Conservation (phyloP, 2,888 invertebrate genomes). For the Polydrusus cervinus region DNA sequence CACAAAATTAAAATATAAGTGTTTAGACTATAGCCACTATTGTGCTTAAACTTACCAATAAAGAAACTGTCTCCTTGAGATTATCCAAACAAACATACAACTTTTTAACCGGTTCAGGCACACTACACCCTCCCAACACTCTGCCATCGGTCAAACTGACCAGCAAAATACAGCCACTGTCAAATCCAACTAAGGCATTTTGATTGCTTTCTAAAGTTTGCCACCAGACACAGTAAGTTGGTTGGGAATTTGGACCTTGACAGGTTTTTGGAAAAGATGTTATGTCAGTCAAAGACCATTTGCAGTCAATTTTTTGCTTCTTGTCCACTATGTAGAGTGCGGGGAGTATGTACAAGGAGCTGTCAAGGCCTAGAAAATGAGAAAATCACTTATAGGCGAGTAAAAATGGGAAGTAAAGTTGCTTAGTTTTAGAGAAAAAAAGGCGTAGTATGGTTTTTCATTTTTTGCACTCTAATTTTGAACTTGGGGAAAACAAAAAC, state of each 20-base stretch:
- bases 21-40: too few species aligned
- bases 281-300: conserved; percentile 76
- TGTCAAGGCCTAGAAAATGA: conserved; percentile 72
- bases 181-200: conserved; percentile 81
- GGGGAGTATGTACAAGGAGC: conserved; percentile 78
- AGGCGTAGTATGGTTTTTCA: too few species aligned
- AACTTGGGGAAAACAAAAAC: too few species aligned
- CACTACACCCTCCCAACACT: conserved; percentile 79
- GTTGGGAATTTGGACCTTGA: conserved; percentile 67
- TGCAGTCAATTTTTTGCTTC: conserved; percentile 73
- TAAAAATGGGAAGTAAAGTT: too few species aligned
- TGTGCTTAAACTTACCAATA: conserved; percentile 76
- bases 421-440: too few species aligned
- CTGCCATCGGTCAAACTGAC: conserved; percentile 82
- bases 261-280: conserved; percentile 72
- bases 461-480: too few species aligned
- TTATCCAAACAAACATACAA: conserved; percentile 84
- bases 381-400: neutral
- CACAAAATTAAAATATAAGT: too few species aligned
- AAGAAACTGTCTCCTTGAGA: conserved; percentile 75
- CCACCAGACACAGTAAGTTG: conserved; percentile 84
- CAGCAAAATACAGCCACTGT: conserved; percentile 75
- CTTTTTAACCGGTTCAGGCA: conserved; percentile 77
- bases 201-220: conserved; percentile 82
- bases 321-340: conserved; percentile 75